Base-by-base conservation (phyloP, 2,888 invertebrate species). In the Magallana nippona region DNA sequence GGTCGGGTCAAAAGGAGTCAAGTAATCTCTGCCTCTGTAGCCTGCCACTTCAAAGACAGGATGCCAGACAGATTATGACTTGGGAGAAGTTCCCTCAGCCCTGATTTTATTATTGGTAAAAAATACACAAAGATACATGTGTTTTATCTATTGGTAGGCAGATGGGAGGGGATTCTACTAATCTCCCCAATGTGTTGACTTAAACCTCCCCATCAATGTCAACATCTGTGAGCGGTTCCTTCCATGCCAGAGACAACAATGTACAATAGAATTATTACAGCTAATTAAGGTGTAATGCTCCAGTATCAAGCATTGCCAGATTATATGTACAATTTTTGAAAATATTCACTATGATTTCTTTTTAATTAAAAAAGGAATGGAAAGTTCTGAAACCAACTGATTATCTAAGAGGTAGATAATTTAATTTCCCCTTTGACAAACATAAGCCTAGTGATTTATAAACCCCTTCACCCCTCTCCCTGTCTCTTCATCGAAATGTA, bases 31-130 rank as follows among this genome's bases (percentile, higher is more conserved):
- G 15, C 32, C 22, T 13, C 27, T 5, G 22, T 15, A 71, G 22
- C 27, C 71, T 71, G 32, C 15, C 71, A 71, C 71, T 27, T 71
- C 71, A 71, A 71, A 71, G 71, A 71, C 71, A 71, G 71, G 71
- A 22, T 27, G 27, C 27, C 32, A 71, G 13, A 71, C 15, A 19
- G 15, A 71, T 71, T 71, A 71, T 71, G 71, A 71, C 71, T 71
- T 71, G 22, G 15, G 71, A 71, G 22, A 71, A 27, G 71, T 71
- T 71, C 71, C 71, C n/a, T 32, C 13, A 22, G 32, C 27, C 13
- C 71, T 22, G 71, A 71, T 17, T 22, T 71, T 71, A 71, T 22
- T 71, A 71, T 71, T 71, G 71, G 71, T 71, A 71, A 71, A 71
- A 71, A 71, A 71, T 27, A 71, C 27, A 71, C 71, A 71, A 10